Base-by-base conservation (phyloP, 1,140 invertebrate species). In the Trachelipus rathkii region DNA sequence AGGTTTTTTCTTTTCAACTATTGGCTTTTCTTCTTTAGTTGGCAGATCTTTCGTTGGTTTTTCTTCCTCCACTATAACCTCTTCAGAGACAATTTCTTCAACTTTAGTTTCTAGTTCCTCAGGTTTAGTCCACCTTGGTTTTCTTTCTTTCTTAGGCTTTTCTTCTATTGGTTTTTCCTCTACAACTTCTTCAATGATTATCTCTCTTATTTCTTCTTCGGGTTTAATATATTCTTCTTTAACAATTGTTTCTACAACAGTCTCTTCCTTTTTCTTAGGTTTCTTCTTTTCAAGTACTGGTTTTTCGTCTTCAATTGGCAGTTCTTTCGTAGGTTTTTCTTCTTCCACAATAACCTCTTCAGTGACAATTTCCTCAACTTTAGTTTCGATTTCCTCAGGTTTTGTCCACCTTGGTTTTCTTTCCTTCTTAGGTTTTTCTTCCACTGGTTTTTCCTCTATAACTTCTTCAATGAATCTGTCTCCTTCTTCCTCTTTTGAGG, bases 251-350 rank as follows among this genome's bases (percentile, higher is more conserved):
- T 33, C 33, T 1, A 33, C 33, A 33, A 33, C 6, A 3, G 33
- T 33, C 33, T 33, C 33, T 33, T 33, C 33, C 33, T 1, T 33
- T 33, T 33, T 33, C 33, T 33, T 33, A 3, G 33, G 33, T 33
- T 33, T 33, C 33, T 33, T 33, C 33, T 33, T 33, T 33, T 33
- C 33, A 33, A 33, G 6, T 33, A 33, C 33, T 33, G 33, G 33
- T 33, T 33, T 33, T 33, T 33, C 33, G 1, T 33, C 33, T 3
- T 33, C 33, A 33, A 33, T 71, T 23, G 53, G 50, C n/a, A 73
- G 15, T 23, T 77, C 46, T 24, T 77, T 73, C n/a, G 72, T 68
- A 33, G 70, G 78, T 76, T 80, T 78, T 2, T 60, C 69, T 2
- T 60, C 69, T 74, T 76, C 33, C 10, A 69, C 23, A 70, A 73